These are phyloP conservation scores for Terebella lapidaria DNA, from an alignment of 2,888 invertebrate species.

Conservation along the genomic window DNA sequence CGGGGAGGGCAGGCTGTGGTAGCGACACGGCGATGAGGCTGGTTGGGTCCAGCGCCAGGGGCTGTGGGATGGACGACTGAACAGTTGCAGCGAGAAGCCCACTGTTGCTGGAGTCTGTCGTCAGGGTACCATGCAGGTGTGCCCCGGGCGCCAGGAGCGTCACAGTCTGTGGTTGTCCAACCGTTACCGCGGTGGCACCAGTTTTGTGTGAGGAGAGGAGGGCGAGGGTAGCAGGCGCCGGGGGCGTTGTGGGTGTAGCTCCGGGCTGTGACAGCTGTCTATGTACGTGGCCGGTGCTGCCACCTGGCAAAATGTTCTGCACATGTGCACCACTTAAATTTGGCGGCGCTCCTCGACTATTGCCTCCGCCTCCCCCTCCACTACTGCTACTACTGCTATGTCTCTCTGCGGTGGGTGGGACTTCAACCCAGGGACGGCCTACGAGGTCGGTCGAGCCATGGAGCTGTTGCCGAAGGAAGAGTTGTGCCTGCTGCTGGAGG, in stretches of 20 bases:
- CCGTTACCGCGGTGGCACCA: too few species aligned
- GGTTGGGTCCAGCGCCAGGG: neutral
- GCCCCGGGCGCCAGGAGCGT: too few species aligned
- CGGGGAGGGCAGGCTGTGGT: too few species aligned
- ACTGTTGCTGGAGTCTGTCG: neutral
- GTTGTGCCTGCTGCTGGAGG: slow-evolving; percentile 28
- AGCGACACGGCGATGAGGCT: neutral
- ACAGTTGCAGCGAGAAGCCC: neutral
- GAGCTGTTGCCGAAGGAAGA: slow-evolving; percentile 30
- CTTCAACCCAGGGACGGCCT: neutral
- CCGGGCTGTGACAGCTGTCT: neutral
- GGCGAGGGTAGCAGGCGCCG: neutral
- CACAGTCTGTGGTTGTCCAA: too few species aligned
- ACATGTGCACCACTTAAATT: neutral
- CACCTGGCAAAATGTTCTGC: neutral
- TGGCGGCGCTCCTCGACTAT: neutral
- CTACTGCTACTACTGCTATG: slow-evolving; percentile 1
- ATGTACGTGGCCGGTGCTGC: neutral
- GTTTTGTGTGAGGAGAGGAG: too few species aligned
- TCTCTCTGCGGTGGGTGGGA: neutral
- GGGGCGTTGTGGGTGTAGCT: neutral
- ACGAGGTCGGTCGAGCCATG: neutral
- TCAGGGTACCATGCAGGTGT: too few species aligned
- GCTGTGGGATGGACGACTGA: neutral
- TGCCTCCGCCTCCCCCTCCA: neutral